Base-by-base conservation (phyloP, 2,113 vertebrate genomes). In the Spermophilus dauricus region DNA sequence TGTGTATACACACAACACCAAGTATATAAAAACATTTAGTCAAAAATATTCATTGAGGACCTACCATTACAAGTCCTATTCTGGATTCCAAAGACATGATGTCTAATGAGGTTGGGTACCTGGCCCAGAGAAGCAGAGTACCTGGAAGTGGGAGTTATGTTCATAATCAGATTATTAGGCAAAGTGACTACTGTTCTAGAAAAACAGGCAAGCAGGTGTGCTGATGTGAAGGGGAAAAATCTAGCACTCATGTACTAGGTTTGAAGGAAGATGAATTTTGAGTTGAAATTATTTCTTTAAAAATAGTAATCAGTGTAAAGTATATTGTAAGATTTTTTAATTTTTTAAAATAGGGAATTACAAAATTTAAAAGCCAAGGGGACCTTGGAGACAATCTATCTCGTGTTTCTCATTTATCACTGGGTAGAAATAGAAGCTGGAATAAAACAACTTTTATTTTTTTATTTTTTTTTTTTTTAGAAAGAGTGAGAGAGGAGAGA, bases 41-140 rank as follows among this genome's bases (percentile, higher is more conserved):
- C 67, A 80, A 78, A 96, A 93, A 53, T 70, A n/a, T 48, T 69
- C 45, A 85, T 4, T 93, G 24, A 95, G 24, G n/a, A 85, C 22
- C 2, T 76, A 81, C 11, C 77, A 53, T 61, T 69, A 53, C 4
- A 81, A 75, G 9, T 39, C 4, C 6, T 86, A 39, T 65, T 45
- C 39, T 91, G 17, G 65, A 63, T 65, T 70, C 63, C 34, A 91
- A n/a, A 39, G 37, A 77, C 4, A 72, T 28, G 13, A n/a, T 48
- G 58, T 85, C 18, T 20, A 80, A 76, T 53, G 30, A 76, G 13
- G 5, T 22, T 61, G 5, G 87, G 8, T 48, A 32, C 0, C 26
- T 28, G 32, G 16, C 53, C 72, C 91, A 37, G 56, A 88, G 48
- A 85, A 87, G 53, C 20, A 73, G 24, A 37, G 8, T 7, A 37